Base-by-base conservation (phyloP, 2,888 invertebrate genomes). In the Sarcophaga caerulescens region DNA sequence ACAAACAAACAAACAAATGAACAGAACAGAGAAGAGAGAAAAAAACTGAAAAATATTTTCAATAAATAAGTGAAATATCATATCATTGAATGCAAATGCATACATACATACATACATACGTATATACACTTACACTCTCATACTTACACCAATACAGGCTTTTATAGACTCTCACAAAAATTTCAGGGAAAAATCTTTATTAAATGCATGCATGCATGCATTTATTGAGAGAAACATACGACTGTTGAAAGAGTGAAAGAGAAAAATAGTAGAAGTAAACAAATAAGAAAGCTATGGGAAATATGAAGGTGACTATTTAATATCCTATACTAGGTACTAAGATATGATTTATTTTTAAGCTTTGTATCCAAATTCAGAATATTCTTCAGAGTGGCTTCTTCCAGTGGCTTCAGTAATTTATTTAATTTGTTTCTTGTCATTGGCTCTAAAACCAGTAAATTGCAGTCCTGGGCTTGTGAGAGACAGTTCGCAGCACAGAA, bases 1-100 rank as follows among this genome's bases (percentile, higher is more conserved):
- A 74, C 59, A 75, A 69, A 70, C 68, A 57, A 74, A 79, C 70
- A 35, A n/a, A n/a, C 3, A 45, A 12, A 19, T 12, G 44, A 73
- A 73, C 60, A 45, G 35, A 21, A 14, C 25, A 60, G 11, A n/a
- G 23, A 75, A 65, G 35, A 63, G 1, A 63, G 23, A 60, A 6
- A 60, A 63, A 60, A 69, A 45, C 4, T 4, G 44, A 81, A 86
- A 86, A 86, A 86, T 84, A 86, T 86, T 86, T 85, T 81, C 83
- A 86, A 86, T 86, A 86, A 86, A 86, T 86, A 86, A 86, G 78
- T 86, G 86, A 86, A 86, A 86, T 86, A 86, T 86, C 81, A 86
- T 86, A 86, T 86, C 76, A 85, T 80, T 82, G 87, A 80, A 84
- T 78, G 81, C 77, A 86, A 21, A 76, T n/a, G 35, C 14, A 63